These are phyloP conservation scores for Agriopis aurantiaria DNA, from an alignment of 2,888 invertebrate species.

Conservation along the genomic window DNA sequence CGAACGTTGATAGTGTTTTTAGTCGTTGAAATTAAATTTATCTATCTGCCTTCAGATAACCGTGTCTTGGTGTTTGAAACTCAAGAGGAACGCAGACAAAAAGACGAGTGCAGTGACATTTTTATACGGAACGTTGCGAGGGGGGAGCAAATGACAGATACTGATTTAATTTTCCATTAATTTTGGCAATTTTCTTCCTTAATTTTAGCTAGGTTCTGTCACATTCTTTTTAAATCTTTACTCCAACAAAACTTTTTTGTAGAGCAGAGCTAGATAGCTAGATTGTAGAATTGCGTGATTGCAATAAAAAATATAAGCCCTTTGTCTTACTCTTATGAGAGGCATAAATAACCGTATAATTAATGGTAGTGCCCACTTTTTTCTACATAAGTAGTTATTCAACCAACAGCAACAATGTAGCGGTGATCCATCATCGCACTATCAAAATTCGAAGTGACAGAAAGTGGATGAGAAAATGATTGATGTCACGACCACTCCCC, in stretches of 20 bases:
- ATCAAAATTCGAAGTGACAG: constrained; percentile 84
- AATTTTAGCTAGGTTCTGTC: constrained; percentile 12
- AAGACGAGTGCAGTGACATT: constrained; percentile 25
- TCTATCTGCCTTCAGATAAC: constrained; percentile 10
- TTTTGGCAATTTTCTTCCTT: constrained; percentile 23
- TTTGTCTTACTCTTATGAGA: neutral
- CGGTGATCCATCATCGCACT: constrained; percentile 77
- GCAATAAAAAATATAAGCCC: neutral
- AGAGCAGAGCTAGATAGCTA: neutral
- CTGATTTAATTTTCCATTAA: constrained; percentile 31
- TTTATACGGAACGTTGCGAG: constrained; percentile 12
- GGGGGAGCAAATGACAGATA: constrained; percentile 20
- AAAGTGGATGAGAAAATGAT: constrained; percentile 84
- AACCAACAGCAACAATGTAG: constrained; percentile 49
- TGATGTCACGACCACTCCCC: constrained; percentile 72
- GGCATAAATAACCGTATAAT: neutral
- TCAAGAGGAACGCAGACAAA: constrained; percentile 22
- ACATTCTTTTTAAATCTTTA: constrained; percentile 7
- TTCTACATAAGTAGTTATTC: constrained; percentile 9
- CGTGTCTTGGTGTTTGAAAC: constrained; percentile 13
- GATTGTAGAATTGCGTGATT: too few relatives aligned
- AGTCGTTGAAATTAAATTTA: constrained; percentile 27
- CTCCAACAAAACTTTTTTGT: neutral
- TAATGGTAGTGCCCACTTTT: constrained; percentile 4
- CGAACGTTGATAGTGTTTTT: constrained; percentile 51